These are phyloP conservation scores for Dynastes tityus DNA, from an alignment of 2,888 invertebrate genomes.

Conservation along the genomic window DNA sequence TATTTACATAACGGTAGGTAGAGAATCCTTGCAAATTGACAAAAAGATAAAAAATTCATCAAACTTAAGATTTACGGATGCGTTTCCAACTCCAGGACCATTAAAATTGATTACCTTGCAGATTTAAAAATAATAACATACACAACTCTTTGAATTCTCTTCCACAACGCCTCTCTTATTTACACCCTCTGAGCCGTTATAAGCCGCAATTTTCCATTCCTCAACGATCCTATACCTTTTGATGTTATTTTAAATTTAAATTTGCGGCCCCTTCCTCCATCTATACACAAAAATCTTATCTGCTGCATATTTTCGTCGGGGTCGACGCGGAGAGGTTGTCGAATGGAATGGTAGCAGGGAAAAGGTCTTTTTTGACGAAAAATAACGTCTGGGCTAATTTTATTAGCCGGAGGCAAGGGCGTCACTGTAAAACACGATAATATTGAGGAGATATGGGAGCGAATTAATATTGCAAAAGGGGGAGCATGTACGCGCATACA, in stretches of 20 bases:
- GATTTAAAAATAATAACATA: too few relatives aligned
- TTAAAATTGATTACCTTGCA: too few relatives aligned
- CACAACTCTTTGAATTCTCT: too few relatives aligned
- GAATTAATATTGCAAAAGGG: constrained; percentile 50
- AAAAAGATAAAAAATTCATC: too few relatives aligned
- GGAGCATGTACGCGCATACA: constrained; percentile 48
- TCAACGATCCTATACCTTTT: too few relatives aligned
- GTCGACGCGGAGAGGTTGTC: neutral
- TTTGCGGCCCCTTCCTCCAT: neutral
- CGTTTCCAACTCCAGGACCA: too few relatives aligned
- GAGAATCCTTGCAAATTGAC: too few relatives aligned
- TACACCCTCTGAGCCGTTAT: too few relatives aligned
- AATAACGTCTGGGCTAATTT: constrained; percentile 34
- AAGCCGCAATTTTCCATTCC: too few relatives aligned
- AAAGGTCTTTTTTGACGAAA: neutral
- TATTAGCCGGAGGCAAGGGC: constrained; percentile 18
- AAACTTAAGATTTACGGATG: too few relatives aligned
- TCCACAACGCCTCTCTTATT: too few relatives aligned
- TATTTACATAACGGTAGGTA: too few relatives aligned
- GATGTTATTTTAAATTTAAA: neutral
- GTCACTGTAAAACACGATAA: constrained; percentile 38
- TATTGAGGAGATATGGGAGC: constrained; percentile 41
- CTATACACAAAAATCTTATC: neutral
- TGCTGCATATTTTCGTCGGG: neutral
- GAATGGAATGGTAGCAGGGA: neutral